Percentiles rank a stretch among this genome's conserved stretches.
Evolutionary conservation across 2,797 vertebrate species (phyloP).

Genomic region (Hybognathus amarus): DNA sequence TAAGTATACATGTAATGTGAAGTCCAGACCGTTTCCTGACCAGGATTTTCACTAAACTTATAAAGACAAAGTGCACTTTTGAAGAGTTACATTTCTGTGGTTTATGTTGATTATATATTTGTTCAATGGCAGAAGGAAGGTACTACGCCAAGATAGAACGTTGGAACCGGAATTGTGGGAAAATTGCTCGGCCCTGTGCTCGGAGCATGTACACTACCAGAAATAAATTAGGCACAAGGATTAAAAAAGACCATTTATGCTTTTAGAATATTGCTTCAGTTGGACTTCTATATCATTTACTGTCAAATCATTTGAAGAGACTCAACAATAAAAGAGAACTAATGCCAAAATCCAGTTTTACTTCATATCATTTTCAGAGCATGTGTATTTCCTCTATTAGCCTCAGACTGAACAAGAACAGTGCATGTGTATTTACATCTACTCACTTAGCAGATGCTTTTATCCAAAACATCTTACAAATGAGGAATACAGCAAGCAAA

Average conservation of each 20-base stretch:
- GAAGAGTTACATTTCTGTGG: conserved; percentile 68
- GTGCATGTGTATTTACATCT: not conserved
- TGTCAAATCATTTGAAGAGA: conserved; percentile 10
- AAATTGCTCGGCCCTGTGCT: conserved; percentile 11
- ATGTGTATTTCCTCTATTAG: not conserved
- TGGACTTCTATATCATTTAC: conserved; percentile 12
- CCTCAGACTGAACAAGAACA: not conserved
- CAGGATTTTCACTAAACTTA: conserved; percentile 37
- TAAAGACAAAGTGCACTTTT: conserved; percentile 63
- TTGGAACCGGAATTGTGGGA: conserved; percentile 51
- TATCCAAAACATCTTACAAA: not conserved
- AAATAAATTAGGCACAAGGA: conserved; percentile 23
- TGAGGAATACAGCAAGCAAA: not conserved
- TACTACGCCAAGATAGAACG: conserved; percentile 73
- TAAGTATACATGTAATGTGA: conserved; percentile 25
- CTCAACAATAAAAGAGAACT: not conserved
- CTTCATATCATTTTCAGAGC: not conserved
- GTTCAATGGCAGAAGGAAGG: conserved; percentile 60
- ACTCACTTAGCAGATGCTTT: not conserved
- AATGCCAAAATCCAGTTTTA: conserved; percentile 7
- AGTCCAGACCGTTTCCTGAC: conserved; percentile 30
- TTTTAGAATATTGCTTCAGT: conserved; percentile 20
- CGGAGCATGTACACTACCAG: conserved; percentile 13
- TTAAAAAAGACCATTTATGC: conserved; percentile 20
- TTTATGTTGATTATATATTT: conserved; percentile 73